Conservation (phyloP, 2,888 invertebrate species). For the Nymphalis c-album region DNA sequence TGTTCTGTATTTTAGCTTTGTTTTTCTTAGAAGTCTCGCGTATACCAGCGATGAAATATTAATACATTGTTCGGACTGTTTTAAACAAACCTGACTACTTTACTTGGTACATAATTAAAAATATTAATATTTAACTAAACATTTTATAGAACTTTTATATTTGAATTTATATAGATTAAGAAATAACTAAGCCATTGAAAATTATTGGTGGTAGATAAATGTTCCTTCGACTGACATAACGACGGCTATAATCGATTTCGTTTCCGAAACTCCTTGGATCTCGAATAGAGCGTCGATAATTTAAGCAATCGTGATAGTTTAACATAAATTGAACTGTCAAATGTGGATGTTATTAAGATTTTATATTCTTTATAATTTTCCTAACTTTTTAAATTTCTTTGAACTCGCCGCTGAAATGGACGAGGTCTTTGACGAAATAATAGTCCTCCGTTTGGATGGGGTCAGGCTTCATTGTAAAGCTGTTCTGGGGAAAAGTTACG, state of each 20-base stretch:
- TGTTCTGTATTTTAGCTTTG: constrained; percentile 47
- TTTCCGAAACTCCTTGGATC: constrained; percentile 38
- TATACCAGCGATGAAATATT: constrained; percentile 41
- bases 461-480: constrained; percentile 74
- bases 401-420: constrained; percentile 69
- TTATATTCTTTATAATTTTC: constrained; percentile 64
- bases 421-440: constrained; percentile 63
- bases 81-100: constrained; percentile 8
- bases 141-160: background rate
- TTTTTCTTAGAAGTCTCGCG: constrained; percentile 40
- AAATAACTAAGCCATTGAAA: constrained; percentile 13
- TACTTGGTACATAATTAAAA: constrained; percentile 5
- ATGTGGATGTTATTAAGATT: constrained; percentile 70
- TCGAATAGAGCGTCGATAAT: constrained; percentile 51
- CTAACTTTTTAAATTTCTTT: constrained; percentile 52
- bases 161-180: background rate
- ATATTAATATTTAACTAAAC: background rate
- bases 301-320: constrained; percentile 53
- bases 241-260: constrained; percentile 27
- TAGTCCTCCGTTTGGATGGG: constrained; percentile 55
- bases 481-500: constrained; percentile 75
- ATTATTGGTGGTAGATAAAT: constrained; percentile 16
- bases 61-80: constrained; percentile 27
- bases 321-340: constrained; percentile 74
- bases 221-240: constrained; percentile 14